Evolutionary conservation across 2,113 vertebrate genomes (phyloP), one percentile per base, ranked within the genome.

Genomic region (Cyanistes caeruleus): DNA sequence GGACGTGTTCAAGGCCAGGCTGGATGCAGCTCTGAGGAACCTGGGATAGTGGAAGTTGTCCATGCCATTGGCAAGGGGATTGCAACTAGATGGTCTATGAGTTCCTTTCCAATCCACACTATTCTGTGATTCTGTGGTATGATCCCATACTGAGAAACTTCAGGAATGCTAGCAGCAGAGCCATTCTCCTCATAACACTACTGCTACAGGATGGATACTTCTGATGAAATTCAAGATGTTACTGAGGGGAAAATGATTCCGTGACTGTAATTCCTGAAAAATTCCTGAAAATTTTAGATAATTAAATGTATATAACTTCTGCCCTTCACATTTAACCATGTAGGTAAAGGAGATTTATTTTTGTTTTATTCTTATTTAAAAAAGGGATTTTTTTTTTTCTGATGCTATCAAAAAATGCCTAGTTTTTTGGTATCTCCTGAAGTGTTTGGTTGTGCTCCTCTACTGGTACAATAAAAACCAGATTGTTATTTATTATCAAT

Each of bases 21-120:
- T 65, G 37, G 18, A 28, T 11, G 5, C 18, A 4, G 25, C 14
- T 58, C 27, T 65, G 25, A 65, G 31, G 4, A 27, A 8, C 3
- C 17, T 43, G 30, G 11, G 31, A 8, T 31, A 1, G 14, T 23
- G 5, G 22, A 31, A 73, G 10, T 0, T 31, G 4, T 49, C 4
- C 9, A 16, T 49, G 16, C 43, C 25, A 9, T 8, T 31, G 25
- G 6, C 9, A 56, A 2, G 7, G 17, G 15, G 7, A 1, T 64
- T 73, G 15, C 8, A 35, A 11, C 15, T 73, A 22, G 8, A 6
- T 58, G 15, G 44, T 33, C 51, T 22, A 3, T 27, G 31, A 43
- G 17, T 5, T 31, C 10, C 6, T 8, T 73, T 65, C 11, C 22
- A 44, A 44, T 33, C 3, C 18, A 44, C 2, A 7, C 15, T 22